Evolutionary conservation across 2,888 invertebrate species (phyloP).

Genomic region (Malachius bipustulatus): DNA sequence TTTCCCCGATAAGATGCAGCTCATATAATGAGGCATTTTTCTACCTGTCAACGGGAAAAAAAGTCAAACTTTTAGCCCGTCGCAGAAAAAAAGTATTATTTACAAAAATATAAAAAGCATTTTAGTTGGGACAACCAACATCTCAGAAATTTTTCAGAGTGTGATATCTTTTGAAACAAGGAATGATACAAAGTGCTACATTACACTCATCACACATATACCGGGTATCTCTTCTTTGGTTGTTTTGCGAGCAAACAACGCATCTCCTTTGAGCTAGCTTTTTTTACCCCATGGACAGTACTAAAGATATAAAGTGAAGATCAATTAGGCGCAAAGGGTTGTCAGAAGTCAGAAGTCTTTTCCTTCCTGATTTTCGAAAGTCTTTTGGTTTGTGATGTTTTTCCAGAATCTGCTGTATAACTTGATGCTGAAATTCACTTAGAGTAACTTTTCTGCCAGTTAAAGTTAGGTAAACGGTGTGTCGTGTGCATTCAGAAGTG

Average conservation of each 20-base stretch:
- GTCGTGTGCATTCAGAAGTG: no score
- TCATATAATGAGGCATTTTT: no score
- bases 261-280: not conserved
- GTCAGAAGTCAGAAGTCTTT: not conserved
- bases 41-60: no score
- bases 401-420: not conserved
- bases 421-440: not conserved
- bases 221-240: not conserved
- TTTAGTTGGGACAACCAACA: no score
- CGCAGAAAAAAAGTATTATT: no score
- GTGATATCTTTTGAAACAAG: conserved; percentile 1
- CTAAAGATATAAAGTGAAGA: not conserved
- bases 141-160: no score
- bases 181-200: not conserved
- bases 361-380: not conserved
- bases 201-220: not conserved
- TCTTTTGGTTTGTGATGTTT: not conserved
- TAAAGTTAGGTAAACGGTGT: conserved; percentile 12
- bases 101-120: no score
- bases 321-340: not conserved
- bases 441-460: conserved; percentile 3
- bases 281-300: not conserved
- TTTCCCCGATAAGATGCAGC: no score
- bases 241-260: not conserved
- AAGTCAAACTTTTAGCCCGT: no score